phyloP scores from a whole-genome alignment of 2,113 vertebrate genomes.

The Thermophis baileyi region DNA sequence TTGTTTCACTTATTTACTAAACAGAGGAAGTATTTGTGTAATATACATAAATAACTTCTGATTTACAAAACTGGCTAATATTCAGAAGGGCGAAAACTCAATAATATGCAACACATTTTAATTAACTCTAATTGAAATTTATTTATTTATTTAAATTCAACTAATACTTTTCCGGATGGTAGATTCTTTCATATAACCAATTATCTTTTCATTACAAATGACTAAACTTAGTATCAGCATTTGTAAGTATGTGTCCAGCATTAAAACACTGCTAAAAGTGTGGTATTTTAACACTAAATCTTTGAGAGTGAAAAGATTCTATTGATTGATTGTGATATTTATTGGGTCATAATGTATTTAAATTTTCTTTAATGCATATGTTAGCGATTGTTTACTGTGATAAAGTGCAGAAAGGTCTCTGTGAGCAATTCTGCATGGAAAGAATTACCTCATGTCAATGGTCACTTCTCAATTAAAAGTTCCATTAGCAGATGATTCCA shows the following conservation, averaged over 20 bases:
- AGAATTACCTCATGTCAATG: conserved; percentile 89
- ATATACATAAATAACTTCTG: not conserved
- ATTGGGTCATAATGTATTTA: conserved; percentile 92
- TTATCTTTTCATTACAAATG: conserved; percentile 65
- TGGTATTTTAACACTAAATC: conserved; percentile 65
- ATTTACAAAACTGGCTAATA: not conserved
- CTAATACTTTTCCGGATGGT: conserved; percentile 46
- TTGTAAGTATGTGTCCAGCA: conserved; percentile 50
- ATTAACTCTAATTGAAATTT: conserved; percentile 3
- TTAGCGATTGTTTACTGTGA: conserved; percentile 88
- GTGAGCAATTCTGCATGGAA: conserved; percentile 66
- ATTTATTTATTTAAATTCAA: conserved; percentile 31
- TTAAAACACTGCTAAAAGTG: conserved; percentile 59
- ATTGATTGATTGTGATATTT: conserved; percentile 82
- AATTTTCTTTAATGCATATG: conserved; percentile 91
- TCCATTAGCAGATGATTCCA: conserved; percentile 97
- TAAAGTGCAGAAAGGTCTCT: conserved; percentile 71
- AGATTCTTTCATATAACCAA: conserved; percentile 50
- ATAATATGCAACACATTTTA: not conserved
- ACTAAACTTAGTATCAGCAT: conserved; percentile 48
- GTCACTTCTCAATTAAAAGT: conserved; percentile 84
- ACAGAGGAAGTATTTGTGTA: not conserved
- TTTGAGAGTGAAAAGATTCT: conserved; percentile 61
- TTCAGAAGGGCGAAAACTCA: not conserved
- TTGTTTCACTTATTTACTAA: not conserved